phyloP scores from a whole-genome alignment of 2,113 vertebrate genomes.

The Hemibagrus wyckioides region DNA sequence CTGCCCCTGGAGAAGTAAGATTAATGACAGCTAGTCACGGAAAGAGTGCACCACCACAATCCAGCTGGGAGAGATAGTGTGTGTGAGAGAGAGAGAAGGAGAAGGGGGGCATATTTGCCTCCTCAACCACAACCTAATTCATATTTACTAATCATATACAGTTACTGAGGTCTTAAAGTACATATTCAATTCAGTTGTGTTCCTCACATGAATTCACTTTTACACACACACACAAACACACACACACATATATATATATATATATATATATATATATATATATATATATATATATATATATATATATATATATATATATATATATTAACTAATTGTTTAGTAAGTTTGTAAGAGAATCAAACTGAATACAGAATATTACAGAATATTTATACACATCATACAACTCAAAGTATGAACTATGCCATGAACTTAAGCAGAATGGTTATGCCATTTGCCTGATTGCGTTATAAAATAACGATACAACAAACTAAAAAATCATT shows the following conservation, averaged over 20 bases:
- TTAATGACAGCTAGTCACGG: constrained; percentile 82
- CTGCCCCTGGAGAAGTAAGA: constrained; percentile 75
- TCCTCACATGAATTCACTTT: background rate
- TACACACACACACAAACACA: background rate
- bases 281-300: too few relatives aligned
- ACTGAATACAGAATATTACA: too few relatives aligned
- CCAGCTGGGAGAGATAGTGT: background rate
- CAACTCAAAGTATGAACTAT: background rate
- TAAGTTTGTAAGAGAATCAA: too few relatives aligned
- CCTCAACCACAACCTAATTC: background rate
- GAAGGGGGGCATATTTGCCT: background rate
- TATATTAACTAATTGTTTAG: too few relatives aligned
- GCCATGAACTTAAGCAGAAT: background rate
- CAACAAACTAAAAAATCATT: background rate
- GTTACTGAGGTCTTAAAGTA: background rate
- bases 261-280: too few relatives aligned
- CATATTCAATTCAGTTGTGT: background rate
- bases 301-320: too few relatives aligned
- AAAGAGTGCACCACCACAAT: constrained; percentile 64
- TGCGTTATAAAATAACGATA: too few relatives aligned
- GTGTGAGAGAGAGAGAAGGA: background rate
- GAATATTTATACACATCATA: background rate
- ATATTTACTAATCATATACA: background rate
- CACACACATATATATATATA: too few relatives aligned
- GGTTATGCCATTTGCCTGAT: background rate